Percentiles rank a stretch among this genome's conserved stretches.
Conservation (phyloP, 2,797 vertebrate species). For the Pachyuromys duprasi region DNA sequence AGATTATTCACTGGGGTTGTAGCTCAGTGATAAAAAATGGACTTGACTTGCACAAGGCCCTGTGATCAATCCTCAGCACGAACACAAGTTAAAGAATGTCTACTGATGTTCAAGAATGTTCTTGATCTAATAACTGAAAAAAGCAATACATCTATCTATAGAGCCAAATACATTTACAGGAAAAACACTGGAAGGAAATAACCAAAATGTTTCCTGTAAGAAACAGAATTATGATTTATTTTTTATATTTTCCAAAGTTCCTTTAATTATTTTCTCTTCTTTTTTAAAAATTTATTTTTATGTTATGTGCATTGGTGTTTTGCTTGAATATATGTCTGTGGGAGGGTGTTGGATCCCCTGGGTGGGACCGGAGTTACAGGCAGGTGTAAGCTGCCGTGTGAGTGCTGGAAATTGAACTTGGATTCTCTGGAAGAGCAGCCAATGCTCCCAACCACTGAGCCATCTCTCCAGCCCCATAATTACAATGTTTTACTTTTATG, state of each 20-base stretch:
- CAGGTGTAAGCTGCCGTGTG: background rate
- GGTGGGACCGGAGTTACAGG: background rate
- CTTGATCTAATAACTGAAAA: background rate
- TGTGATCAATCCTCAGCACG: background rate
- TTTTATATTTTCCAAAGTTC: constrained; percentile 46
- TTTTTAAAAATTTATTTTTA: background rate
- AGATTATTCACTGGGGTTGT: background rate
- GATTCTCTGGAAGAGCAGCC: background rate
- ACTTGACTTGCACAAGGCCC: background rate
- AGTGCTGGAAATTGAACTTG: background rate
- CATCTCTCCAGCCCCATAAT: background rate
- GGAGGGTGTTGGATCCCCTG: background rate
- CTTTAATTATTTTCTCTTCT: background rate
- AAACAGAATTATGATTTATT: constrained; percentile 46
- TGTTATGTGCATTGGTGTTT: background rate
- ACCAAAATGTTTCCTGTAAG: constrained; percentile 38
- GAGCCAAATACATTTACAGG: background rate
- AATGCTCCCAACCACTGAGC: background rate
- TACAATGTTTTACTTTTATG: constrained; percentile 23
- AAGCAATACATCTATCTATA: background rate
- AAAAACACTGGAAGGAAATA: constrained; percentile 24
- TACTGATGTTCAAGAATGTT: constrained; percentile 16
- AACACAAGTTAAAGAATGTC: constrained; percentile 16
- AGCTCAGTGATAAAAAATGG: background rate
- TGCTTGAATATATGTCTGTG: background rate